Percentiles rank a stretch among this genome's conserved stretches.
Conservation (phyloP, 1,140 invertebrate species). For the Anoplophora glabripennis region DNA sequence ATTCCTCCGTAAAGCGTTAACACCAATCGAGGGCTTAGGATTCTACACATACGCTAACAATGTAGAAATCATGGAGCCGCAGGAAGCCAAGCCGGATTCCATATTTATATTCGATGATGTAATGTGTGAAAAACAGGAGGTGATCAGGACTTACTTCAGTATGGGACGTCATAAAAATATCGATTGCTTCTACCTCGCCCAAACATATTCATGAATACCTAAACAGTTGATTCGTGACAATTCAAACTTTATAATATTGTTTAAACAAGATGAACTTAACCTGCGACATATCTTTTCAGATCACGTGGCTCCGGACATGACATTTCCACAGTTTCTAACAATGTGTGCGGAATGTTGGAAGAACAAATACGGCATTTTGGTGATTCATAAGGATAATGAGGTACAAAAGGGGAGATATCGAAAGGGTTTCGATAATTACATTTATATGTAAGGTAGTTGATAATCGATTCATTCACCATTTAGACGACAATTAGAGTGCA, state of each 20-base stretch:
- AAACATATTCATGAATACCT: constrained; percentile 47
- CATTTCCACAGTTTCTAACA: constrained; percentile 14
- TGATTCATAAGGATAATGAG: constrained; percentile 12
- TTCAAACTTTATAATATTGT: constrained; percentile 46
- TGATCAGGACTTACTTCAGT: too few relatives aligned
- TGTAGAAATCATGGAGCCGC: too few relatives aligned
- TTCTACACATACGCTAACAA: too few relatives aligned
- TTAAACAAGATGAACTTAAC: constrained; percentile 31
- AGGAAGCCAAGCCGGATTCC: too few relatives aligned
- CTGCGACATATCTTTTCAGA: constrained; percentile 24
- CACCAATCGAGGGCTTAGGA: constrained; percentile 31
- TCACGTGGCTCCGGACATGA: constrained; percentile 25
- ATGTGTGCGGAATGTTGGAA: constrained; percentile 22
- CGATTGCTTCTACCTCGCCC: constrained; percentile 34
- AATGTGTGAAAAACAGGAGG: too few relatives aligned
- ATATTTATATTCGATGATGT: too few relatives aligned
- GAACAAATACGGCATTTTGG: constrained; percentile 10
- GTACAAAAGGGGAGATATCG: too few relatives aligned
- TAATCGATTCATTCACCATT: too few relatives aligned
- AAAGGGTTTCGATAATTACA: too few relatives aligned
- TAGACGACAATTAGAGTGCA: too few relatives aligned
- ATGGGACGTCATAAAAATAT: too few relatives aligned
- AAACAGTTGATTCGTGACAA: constrained; percentile 50
- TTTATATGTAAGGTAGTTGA: too few relatives aligned
- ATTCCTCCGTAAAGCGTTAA: constrained; percentile 16